Evolutionary conservation across 2,797 vertebrate species (phyloP), one percentile per base, ranked within the genome.

Genomic region (Botia kubotai): DNA sequence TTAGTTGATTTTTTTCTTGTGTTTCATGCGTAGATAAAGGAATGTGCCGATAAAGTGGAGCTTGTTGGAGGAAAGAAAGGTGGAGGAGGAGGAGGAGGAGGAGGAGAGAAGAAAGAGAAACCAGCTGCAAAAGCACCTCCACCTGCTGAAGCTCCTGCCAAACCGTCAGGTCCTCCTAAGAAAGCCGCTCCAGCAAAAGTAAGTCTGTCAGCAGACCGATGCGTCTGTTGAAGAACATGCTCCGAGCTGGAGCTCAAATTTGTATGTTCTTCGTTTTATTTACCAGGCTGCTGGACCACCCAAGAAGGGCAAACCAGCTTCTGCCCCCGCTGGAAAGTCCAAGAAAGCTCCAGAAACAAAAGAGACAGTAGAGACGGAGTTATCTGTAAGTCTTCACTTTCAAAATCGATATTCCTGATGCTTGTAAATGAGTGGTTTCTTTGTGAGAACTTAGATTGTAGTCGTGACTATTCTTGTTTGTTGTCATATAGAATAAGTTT

Each of bases 1-100:
- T 33, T 33, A 8, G 0, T 6, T 6, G 33, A 26, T 29, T 6
- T 10, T 12, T 13, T 60, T 4, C 6, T 11, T 4, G 21, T 43
- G 60, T n/a, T 66, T 66, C 17, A 3, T 5, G 3, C 80, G 80
- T 87, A 99, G 98, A 97, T 99, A 85, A 99, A 98, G 92, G 98
- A 99, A 84, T 94, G 94, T 86, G 95, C 97, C 71, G 98, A 99
- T 79, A 99, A 98, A 87, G 95, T 98, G 10, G 97, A 99, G 82
- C 88, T 99, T 16, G 88, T 91, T 75, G 94, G 93, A 90, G 95
- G 94, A 73, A 97, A 94, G 86, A 97, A 96, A 81, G 8, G 89
- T 79, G 89, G 89, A 46, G 43, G 43, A 29, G 29, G 29, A n/a
- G 39, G 39, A 81, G 8, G 89, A 77, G 89, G 89, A 46, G 43